Evolutionary conservation across 2,888 invertebrate species (phyloP).

Genomic region (Eledona agricola): DNA sequence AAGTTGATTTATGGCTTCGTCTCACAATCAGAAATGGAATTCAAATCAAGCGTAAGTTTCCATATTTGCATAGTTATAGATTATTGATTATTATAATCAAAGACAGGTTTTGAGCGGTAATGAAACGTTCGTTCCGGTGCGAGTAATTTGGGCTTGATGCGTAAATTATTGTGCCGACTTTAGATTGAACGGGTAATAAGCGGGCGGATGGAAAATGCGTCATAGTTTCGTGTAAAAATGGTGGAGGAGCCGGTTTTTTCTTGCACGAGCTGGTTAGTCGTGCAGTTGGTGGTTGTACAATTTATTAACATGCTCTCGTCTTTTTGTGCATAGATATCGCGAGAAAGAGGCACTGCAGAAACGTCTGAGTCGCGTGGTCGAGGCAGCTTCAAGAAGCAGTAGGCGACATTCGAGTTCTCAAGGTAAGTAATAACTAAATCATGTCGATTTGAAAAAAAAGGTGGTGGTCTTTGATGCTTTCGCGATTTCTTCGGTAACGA

Average conservation of each 20-base stretch:
- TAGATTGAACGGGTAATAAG: constrained; percentile 25
- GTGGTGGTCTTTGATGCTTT: constrained; percentile 1
- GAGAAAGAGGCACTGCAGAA: constrained; percentile 64
- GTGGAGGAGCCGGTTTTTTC: background rate
- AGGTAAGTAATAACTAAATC: constrained; percentile 33
- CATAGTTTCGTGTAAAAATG: background rate
- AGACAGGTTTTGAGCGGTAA: constrained; percentile 4
- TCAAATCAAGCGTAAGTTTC: background rate
- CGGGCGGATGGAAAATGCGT: background rate
- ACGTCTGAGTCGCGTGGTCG: constrained; percentile 61
- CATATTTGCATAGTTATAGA: background rate
- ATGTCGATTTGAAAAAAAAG: constrained; percentile 1
- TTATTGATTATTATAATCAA: constrained; percentile 21
- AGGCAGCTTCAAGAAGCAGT: constrained; percentile 46
- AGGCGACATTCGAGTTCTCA: constrained; percentile 39
- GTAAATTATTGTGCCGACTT: constrained; percentile 22
- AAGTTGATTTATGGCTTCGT: constrained; percentile 15
- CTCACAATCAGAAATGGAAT: background rate
- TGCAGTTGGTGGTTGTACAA: constrained; percentile 1
- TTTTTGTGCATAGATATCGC: no score
- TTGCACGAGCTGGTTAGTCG: no score
- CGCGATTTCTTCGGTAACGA: constrained; percentile 8
- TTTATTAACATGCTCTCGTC: constrained; percentile 9
- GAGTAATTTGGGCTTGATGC: constrained; percentile 19
- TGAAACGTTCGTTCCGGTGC: constrained; percentile 11